These are phyloP conservation scores for Sula dactylatra DNA, from an alignment of 2,113 vertebrate species.

Conservation along the genomic window DNA sequence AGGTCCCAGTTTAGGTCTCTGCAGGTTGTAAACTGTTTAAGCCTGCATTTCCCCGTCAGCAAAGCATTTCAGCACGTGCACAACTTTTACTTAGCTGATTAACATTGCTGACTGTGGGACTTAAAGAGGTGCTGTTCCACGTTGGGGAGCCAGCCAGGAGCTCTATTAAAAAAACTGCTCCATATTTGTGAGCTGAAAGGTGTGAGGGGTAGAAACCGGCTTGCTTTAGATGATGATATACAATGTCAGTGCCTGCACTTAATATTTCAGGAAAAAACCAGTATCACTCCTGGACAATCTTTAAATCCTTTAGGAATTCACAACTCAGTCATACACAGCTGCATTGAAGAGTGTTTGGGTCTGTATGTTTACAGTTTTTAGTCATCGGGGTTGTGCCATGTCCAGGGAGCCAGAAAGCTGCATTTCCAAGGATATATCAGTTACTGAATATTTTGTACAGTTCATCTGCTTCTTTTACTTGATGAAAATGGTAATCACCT, in stretches of 20 bases:
- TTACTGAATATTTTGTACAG: not conserved
- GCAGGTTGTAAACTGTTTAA: not conserved
- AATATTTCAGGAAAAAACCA: not conserved
- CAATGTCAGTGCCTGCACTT: not conserved
- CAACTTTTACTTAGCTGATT: not conserved
- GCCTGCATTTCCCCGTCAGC: conserved; percentile 32
- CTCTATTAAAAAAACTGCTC: not conserved
- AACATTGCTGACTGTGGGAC: not conserved
- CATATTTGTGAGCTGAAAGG: not conserved
- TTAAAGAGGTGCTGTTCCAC: not conserved
- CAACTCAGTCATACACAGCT: not conserved
- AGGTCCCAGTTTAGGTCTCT: not conserved
- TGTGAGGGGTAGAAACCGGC: not conserved
- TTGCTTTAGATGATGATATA: not conserved
- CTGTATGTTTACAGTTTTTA: not conserved
- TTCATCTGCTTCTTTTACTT: not conserved
- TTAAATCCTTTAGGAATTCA: not conserved
- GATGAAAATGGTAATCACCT: not conserved
- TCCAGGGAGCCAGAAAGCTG: not conserved
- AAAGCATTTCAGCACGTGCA: not conserved
- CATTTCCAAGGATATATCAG: not conserved
- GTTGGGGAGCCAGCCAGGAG: not conserved
- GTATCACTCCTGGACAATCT: not conserved
- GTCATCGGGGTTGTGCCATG: not conserved
- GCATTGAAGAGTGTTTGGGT: not conserved